Conservation (phyloP, 2,797 vertebrate species). For the Karalla daura region DNA sequence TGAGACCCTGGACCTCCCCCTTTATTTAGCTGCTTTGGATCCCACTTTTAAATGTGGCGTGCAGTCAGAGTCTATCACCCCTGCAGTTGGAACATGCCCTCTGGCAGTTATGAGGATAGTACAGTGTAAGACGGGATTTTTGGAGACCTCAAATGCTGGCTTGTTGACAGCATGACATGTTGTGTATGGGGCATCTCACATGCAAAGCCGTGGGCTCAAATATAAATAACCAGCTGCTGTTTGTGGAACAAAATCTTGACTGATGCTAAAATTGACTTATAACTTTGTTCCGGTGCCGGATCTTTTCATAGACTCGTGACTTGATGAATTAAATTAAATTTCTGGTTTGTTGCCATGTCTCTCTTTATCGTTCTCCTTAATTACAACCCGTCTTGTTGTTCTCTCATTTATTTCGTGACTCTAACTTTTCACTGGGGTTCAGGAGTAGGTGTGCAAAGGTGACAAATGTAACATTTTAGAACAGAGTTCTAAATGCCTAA, state of each 20-base stretch:
- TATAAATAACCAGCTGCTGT: constrained; percentile 24
- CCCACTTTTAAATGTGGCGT: constrained; percentile 44
- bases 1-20: constrained; percentile 27
- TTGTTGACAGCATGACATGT: constrained; percentile 46
- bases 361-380: background rate
- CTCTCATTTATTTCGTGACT: too few species aligned
- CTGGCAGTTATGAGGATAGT: constrained; percentile 62
- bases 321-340: background rate
- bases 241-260: constrained; percentile 9
- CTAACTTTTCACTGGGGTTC: too few species aligned
- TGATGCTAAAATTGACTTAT: background rate
- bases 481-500: background rate
- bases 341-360: background rate
- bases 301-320: background rate
- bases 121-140: constrained; percentile 48
- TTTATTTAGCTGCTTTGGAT: constrained; percentile 50
- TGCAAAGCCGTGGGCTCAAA: constrained; percentile 23
- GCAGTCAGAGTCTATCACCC: constrained; percentile 27
- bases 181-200: constrained; percentile 15
- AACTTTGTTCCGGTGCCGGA: too few species aligned
- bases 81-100: constrained; percentile 56
- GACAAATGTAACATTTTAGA: background rate
- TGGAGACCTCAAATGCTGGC: constrained; percentile 47
- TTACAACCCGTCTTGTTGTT: background rate
- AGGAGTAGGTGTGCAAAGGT: background rate